Percentiles rank a stretch among this genome's conserved stretches.
Evolutionary conservation across 2,888 invertebrate genomes (phyloP).

Genomic region (Hypolimnas misippus): DNA sequence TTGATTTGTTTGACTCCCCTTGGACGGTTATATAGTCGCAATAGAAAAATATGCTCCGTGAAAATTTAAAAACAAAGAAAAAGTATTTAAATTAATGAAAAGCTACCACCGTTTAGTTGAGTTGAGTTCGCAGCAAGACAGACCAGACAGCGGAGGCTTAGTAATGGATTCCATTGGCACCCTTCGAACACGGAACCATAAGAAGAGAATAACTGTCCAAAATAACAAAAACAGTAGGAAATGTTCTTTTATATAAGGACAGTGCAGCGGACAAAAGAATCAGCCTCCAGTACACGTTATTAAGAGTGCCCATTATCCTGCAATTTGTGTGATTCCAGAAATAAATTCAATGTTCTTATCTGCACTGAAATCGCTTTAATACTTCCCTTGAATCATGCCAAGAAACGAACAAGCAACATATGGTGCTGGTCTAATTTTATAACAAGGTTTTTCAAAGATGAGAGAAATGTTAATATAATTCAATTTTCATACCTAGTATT

Average conservation of each 20-base stretch:
- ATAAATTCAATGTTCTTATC: constrained; percentile 9
- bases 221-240: background rate
- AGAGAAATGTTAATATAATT: background rate
- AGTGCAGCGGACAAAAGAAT: background rate
- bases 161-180: too few species aligned
- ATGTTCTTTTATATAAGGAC: background rate
- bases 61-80: too few species aligned
- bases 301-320: background rate
- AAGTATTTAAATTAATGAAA: too few species aligned
- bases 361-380: background rate
- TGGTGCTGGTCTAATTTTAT: background rate
- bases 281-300: background rate
- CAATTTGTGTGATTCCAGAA: constrained; percentile 3
- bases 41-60: too few species aligned
- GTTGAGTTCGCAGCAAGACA: too few species aligned
- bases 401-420: background rate
- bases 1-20: too few species aligned
- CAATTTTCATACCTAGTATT: too few species aligned
- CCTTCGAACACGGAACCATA: too few species aligned
- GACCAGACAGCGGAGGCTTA: too few species aligned
- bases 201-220: too few species aligned
- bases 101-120: too few species aligned
- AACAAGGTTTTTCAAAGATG: constrained; percentile 2
- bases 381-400: constrained; percentile 7
- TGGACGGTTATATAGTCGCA: too few species aligned